Percentiles rank a stretch among this genome's conserved stretches.
phyloP scores from a whole-genome alignment of 2,797 vertebrate genomes.

The Sebastes glaucus region DNA sequence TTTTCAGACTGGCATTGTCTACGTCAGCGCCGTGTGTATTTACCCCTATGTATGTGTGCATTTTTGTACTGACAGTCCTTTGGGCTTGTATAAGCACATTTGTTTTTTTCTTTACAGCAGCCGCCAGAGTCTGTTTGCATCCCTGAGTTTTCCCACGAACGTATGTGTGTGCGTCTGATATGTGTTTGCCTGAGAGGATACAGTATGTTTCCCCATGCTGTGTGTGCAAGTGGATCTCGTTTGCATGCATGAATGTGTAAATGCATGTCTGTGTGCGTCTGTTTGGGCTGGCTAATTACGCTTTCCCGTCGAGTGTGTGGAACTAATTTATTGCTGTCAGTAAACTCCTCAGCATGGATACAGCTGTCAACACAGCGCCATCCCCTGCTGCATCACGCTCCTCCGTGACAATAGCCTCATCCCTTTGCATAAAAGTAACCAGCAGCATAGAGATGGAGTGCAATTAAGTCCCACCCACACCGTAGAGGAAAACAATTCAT shows the following conservation, averaged over 20 bases:
- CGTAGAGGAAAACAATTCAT: too few species aligned
- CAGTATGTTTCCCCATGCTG: not conserved
- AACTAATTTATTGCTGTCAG: slow-evolving; percentile 73
- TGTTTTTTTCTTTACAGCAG: slow-evolving; percentile 21
- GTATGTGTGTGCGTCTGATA: slow-evolving; percentile 15
- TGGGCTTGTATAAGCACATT: slow-evolving; percentile 28
- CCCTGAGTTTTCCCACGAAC: slow-evolving; percentile 23
- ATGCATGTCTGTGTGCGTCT: slow-evolving; percentile 31
- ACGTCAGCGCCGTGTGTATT: slow-evolving; percentile 2
- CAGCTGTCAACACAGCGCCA: slow-evolving; percentile 62
- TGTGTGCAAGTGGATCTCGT: not conserved
- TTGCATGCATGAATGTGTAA: slow-evolving; percentile 12
- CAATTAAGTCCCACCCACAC: too few species aligned
- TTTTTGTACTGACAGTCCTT: slow-evolving; percentile 26
- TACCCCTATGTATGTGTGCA: slow-evolving; percentile 6
- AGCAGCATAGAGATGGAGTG: not conserved
- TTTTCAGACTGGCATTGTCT: slow-evolving; percentile 40
- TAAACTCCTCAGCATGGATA: slow-evolving; percentile 69
- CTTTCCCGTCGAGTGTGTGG: slow-evolving; percentile 61
- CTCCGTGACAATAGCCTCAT: slow-evolving; percentile 18
- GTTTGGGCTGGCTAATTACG: slow-evolving; percentile 65
- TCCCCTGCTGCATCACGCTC: slow-evolving; percentile 14
- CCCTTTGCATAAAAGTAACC: slow-evolving; percentile 8
- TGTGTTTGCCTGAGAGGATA: not conserved
- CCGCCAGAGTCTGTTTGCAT: slow-evolving; percentile 42